Percentiles rank a stretch among this genome's conserved stretches.
These are phyloP conservation scores for Cheilosia pagana DNA, from an alignment of 2,888 invertebrate genomes.

Conservation along the genomic window DNA sequence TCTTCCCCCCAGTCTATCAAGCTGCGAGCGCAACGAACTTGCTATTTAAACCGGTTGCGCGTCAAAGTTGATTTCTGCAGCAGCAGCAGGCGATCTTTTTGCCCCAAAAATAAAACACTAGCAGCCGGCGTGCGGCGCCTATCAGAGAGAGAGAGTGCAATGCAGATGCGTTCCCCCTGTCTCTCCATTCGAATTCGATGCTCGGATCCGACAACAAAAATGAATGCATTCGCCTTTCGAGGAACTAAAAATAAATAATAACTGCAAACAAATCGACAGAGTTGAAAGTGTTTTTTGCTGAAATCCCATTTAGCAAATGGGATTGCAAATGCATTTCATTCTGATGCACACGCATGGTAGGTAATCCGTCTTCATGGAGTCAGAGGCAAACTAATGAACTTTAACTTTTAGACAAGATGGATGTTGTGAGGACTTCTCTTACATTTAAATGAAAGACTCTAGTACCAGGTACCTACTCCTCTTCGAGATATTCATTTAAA, in stretches of 20 bases:
- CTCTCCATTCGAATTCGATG: background rate
- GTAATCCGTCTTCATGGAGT: background rate
- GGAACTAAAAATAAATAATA: constrained; percentile 54
- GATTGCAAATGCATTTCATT: constrained; percentile 3
- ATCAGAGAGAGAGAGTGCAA: constrained; percentile 10
- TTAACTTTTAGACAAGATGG: no score
- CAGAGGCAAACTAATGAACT: no score
- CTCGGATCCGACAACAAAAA: background rate
- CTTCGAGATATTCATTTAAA: no score
- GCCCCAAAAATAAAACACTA: constrained; percentile 52
- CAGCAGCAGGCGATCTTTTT: constrained; percentile 50
- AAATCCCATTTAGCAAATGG: constrained; percentile 37
- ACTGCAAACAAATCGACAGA: constrained; percentile 41
- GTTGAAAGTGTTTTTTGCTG: constrained; percentile 35
- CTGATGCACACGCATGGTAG: constrained; percentile 35
- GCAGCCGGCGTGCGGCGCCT: constrained; percentile 9
- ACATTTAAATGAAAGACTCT: no score
- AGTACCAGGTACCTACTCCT: no score
- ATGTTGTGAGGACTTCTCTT: no score
- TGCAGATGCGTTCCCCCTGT: constrained; percentile 3
- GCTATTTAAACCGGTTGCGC: constrained; percentile 68
- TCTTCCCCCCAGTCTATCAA: constrained; percentile 7
- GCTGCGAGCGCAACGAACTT: constrained; percentile 56
- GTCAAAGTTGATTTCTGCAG: constrained; percentile 61
- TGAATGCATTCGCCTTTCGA: background rate